Evolutionary conservation across 1,140 invertebrate species (phyloP).

Genomic region (Nasonia vitripennis): DNA sequence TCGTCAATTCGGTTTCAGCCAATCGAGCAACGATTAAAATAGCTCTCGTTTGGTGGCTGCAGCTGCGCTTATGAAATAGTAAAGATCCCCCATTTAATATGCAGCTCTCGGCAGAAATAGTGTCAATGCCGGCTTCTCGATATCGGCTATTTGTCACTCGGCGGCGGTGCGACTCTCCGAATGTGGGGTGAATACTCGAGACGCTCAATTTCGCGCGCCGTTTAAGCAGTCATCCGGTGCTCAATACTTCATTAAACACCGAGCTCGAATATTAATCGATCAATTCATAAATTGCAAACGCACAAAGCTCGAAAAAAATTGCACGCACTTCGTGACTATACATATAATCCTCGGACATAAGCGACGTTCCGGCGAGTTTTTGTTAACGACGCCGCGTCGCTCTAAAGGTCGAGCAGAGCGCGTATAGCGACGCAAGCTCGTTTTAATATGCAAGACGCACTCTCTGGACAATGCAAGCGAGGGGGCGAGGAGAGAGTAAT

Average conservation of each 20-base stretch:
- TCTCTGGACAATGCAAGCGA: slow-evolving; percentile 61
- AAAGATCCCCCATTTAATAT: background rate
- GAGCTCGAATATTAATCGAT: too few species aligned
- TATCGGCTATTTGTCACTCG: too few species aligned
- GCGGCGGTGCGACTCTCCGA: too few species aligned
- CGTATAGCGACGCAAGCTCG: background rate
- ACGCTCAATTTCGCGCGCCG: too few species aligned
- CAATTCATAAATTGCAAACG: too few species aligned
- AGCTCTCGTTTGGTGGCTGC: background rate
- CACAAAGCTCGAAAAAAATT: background rate
- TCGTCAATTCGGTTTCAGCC: too few species aligned
- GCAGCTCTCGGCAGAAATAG: background rate
- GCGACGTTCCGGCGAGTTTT: background rate
- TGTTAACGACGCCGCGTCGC: background rate
- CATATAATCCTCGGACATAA: background rate
- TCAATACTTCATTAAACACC: too few species aligned
- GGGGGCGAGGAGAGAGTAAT: slow-evolving; percentile 52
- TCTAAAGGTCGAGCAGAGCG: background rate
- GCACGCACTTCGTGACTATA: background rate
- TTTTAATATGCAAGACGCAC: slow-evolving; percentile 67
- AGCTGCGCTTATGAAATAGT: background rate
- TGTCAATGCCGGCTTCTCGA: background rate
- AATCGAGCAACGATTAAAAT: background rate
- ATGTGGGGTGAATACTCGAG: too few species aligned
- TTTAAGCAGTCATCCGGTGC: too few species aligned